phyloP scores from a whole-genome alignment of 2,113 vertebrate genomes.

The Ceuthmochares aereus region DNA sequence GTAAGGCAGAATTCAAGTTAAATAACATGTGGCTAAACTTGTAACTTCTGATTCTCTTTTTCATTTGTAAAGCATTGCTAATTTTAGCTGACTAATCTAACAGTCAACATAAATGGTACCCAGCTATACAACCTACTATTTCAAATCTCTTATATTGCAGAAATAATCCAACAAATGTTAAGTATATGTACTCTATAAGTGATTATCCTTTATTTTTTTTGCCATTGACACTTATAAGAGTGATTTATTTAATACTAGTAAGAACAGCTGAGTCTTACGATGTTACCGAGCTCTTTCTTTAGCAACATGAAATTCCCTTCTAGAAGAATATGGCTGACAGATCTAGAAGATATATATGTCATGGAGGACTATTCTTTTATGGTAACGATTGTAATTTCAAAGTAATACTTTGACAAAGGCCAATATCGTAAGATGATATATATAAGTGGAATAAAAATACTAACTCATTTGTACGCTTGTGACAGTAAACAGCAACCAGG shows the following conservation, averaged over 20 bases:
- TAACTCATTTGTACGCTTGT: not conserved
- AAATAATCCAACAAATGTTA: not conserved
- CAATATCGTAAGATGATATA: not conserved
- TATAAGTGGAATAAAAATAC: not conserved
- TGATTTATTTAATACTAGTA: not conserved
- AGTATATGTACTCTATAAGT: not conserved
- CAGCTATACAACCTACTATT: not conserved
- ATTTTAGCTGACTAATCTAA: not conserved
- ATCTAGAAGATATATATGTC: not conserved
- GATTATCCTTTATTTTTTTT: not conserved
- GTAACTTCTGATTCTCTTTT: not conserved
- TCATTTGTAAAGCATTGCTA: not conserved
- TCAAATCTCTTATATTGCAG: not conserved
- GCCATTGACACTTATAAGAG: not conserved
- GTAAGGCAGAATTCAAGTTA: not conserved
- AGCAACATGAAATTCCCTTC: not conserved
- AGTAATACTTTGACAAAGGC: not conserved
- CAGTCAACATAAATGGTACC: not conserved
- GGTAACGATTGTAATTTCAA: not conserved
- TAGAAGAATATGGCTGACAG: not conserved
- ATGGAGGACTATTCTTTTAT: not conserved
- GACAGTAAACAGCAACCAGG: not conserved
- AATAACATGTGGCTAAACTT: not conserved
- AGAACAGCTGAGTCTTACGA: not conserved
- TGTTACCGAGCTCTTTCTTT: not conserved